These are phyloP conservation scores for Rhopalosiphum nymphaeae DNA, from an alignment of 2,888 invertebrate genomes.

Conservation along the genomic window DNA sequence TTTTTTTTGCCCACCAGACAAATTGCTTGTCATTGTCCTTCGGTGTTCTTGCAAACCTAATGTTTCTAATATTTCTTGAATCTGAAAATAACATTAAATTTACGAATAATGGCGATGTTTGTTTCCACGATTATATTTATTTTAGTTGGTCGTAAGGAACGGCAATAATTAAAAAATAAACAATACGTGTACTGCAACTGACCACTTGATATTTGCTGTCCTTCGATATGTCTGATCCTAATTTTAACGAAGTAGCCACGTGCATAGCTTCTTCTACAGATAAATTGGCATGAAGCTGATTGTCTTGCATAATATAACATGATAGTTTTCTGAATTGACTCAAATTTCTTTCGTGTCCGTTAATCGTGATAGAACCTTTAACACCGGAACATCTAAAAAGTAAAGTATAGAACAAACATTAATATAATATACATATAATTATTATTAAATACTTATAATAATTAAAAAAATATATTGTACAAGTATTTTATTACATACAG, in stretches of 20 bases:
- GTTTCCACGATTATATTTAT: not conserved
- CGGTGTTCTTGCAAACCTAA: conserved; percentile 88
- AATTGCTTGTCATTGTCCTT: conserved; percentile 89
- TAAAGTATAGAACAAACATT: not conserved
- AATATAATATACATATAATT: not conserved
- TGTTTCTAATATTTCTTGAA: conserved; percentile 91
- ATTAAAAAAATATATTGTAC: not conserved
- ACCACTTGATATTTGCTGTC: conserved; percentile 87
- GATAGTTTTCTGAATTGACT: conserved; percentile 92
- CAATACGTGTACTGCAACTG: conserved; percentile 70
- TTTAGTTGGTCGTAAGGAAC: not conserved
- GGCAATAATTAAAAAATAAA: not conserved
- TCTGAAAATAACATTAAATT: conserved; percentile 73
- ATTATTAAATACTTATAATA: not conserved
- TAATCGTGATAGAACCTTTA: conserved; percentile 87
- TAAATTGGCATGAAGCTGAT: conserved; percentile 90
- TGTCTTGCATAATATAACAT: conserved; percentile 97
- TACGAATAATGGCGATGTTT: not conserved
- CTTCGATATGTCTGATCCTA: conserved; percentile 79
- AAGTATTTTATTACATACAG: not conserved
- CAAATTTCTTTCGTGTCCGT: conserved; percentile 84
- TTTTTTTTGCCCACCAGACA: conserved; percentile 96
- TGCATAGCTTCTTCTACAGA: conserved; percentile 95
- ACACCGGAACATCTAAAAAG: conserved; percentile 80
- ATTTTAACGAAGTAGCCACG: conserved; percentile 90